Conservation (phyloP, 2,113 vertebrate species). For the Chlamydotis undulata region DNA sequence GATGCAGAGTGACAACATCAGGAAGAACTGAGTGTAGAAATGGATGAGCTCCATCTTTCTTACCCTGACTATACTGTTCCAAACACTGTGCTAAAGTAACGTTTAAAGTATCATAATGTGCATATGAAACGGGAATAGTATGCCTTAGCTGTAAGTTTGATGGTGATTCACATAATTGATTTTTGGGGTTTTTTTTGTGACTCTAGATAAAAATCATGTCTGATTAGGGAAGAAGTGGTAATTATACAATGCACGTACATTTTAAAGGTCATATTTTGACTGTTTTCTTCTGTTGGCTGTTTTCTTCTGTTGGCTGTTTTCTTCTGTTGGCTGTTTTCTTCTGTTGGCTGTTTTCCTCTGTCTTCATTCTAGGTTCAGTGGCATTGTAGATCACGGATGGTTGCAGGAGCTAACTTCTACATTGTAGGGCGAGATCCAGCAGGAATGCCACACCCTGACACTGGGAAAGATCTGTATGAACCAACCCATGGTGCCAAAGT, state of each 20-base stretch:
- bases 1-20: neutral
- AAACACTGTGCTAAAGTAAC: neutral
- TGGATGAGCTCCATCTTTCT: neutral
- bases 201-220: neutral
- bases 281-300: neutral
- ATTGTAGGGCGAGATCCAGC: slow-evolving; percentile 97
- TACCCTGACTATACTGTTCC: neutral
- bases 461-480: slow-evolving; percentile 94
- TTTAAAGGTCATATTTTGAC: neutral
- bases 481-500: slow-evolving; percentile 96
- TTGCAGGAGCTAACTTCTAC: slow-evolving; percentile 98
- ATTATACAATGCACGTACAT: neutral
- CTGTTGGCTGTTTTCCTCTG: neutral
- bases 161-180: neutral
- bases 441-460: slow-evolving; percentile 94
- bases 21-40: neutral
- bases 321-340: no score
- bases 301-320: neutral
- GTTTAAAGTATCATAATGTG: neutral
- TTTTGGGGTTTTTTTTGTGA: neutral
- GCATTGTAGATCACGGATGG: slow-evolving; percentile 97
- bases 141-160: neutral
- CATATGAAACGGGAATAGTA: neutral
- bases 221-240: neutral
- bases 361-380: slow-evolving; percentile 89